Conservation (phyloP, 2,113 vertebrate species). For the Siniperca knerii region DNA sequence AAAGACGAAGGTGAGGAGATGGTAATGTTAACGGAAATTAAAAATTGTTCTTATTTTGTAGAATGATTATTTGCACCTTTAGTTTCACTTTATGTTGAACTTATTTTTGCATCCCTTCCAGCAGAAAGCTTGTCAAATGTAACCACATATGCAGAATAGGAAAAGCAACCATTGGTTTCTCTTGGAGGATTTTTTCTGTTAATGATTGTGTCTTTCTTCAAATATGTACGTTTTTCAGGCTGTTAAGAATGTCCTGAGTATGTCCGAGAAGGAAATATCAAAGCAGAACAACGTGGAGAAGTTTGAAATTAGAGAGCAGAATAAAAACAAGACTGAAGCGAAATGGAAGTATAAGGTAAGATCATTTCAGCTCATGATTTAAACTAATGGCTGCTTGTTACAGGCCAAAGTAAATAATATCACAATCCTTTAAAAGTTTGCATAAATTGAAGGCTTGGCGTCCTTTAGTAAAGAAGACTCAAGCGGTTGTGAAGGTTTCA, state of each 20-base stretch:
- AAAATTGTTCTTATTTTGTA: neutral
- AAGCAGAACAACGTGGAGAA: conserved; percentile 93
- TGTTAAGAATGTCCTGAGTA: conserved; percentile 90
- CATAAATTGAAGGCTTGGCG: conserved; percentile 31
- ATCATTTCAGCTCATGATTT: conserved; percentile 4
- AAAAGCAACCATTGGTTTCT: neutral
- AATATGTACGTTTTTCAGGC: conserved; percentile 79
- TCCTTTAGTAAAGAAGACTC: conserved; percentile 19
- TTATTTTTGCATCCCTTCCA: neutral
- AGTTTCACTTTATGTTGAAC: neutral
- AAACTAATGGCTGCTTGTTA: conserved; percentile 19
- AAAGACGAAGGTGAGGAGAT: conserved; percentile 89
- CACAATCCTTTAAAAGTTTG: conserved; percentile 26
- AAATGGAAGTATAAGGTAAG: conserved; percentile 99
- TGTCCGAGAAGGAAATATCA: conserved; percentile 89
- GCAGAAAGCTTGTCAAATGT: neutral
- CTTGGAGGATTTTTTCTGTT: neutral
- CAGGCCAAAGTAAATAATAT: conserved; percentile 44
- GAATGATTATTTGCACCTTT: neutral
- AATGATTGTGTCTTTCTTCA: neutral
- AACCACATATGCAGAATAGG: neutral
- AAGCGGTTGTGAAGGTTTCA: conserved; percentile 29
- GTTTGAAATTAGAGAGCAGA: conserved; percentile 95
- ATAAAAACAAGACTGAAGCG: conserved; percentile 96
- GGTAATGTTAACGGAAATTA: neutral